Evolutionary conservation across 2,888 invertebrate genomes (phyloP), one percentile per base, ranked within the genome.

Genomic region (Belgica antarctica): DNA sequence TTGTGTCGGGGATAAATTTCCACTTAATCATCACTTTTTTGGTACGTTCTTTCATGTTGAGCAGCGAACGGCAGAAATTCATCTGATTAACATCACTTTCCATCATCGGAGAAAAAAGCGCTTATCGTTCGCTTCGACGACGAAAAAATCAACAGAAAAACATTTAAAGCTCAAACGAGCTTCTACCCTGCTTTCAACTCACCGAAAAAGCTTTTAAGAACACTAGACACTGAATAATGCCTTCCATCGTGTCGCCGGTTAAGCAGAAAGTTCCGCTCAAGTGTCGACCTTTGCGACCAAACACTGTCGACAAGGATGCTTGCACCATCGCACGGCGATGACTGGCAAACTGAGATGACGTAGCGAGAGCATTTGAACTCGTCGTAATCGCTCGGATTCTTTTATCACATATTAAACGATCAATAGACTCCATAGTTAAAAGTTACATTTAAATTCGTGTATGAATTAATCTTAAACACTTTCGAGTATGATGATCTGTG

Each of bases 151-250:
- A 59, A 59, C 24, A 59, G 12, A 59, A 27, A 24, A 5, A 59
- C 59, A 59, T 22, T 25, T n/a, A 59, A 25, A 59, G 52, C 24
- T 59, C 25, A 22, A 57, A 7, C 7, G 5, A 47, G 17, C 7
- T 34, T 12, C 34, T 47, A 47, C 5, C 4, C 15, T 8, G 8
- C 17, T 8, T 3, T 4, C 70, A 36, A 84, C 92, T 89, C 84
- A 94, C 94, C 90, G 92, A 92, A 80, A 93, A 93, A 46, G 93
- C 93, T 81, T 93, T 94, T 78, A 93, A 87, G 83, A 93, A 93
- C 76, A 94, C 94, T 76, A 94, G 85, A 80, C 93, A 93, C 83
- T 94, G 93, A 78, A 94, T 92, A 77, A 94, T 93, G 75, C 92
- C 93, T 78, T 94, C 93, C 92, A 94, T 93, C 72, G 93, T 93